Conservation (phyloP, 2,888 invertebrate genomes). For the Drosophila buzzatii region DNA sequence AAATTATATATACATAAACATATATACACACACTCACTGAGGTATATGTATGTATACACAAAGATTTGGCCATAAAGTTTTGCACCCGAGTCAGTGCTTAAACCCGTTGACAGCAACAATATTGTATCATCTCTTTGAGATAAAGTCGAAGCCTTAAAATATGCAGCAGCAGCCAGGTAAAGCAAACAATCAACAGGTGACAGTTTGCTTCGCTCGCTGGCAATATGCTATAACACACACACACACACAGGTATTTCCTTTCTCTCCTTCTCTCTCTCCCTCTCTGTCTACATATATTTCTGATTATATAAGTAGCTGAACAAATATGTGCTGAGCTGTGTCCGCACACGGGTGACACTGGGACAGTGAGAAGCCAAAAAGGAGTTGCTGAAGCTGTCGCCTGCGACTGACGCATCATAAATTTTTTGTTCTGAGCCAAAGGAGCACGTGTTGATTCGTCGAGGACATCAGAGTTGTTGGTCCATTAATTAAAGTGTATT, state of each 20-base stretch:
- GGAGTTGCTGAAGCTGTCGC: background rate
- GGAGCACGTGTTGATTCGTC: slow-evolving; percentile 46
- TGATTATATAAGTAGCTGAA: slow-evolving; percentile 11
- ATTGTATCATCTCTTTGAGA: slow-evolving; percentile 27
- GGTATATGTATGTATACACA: background rate
- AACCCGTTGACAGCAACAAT: slow-evolving; percentile 26
- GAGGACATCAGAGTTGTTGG: slow-evolving; percentile 26
- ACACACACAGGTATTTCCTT: background rate
- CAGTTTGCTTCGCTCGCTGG: slow-evolving; percentile 44
- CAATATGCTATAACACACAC: slow-evolving; percentile 38
- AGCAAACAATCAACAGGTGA: slow-evolving; percentile 70
- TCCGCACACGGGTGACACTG: slow-evolving; percentile 17
- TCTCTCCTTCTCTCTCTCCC: background rate
- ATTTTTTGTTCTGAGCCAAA: slow-evolving; percentile 13
- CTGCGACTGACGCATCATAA: slow-evolving; percentile 29
- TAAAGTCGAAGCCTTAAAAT: slow-evolving; percentile 53
- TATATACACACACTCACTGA: background rate
- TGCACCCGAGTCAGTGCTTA: slow-evolving; percentile 32
- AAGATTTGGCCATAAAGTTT: background rate
- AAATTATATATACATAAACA: background rate
- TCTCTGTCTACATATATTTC: background rate
- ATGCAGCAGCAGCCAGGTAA: slow-evolving; percentile 55
- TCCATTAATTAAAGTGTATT: slow-evolving; percentile 53
- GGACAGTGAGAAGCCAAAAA: slow-evolving; percentile 5
- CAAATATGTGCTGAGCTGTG: slow-evolving; percentile 24